These are phyloP conservation scores for Epistrophe grossulariae DNA, from an alignment of 2,888 invertebrate species.

Conservation along the genomic window DNA sequence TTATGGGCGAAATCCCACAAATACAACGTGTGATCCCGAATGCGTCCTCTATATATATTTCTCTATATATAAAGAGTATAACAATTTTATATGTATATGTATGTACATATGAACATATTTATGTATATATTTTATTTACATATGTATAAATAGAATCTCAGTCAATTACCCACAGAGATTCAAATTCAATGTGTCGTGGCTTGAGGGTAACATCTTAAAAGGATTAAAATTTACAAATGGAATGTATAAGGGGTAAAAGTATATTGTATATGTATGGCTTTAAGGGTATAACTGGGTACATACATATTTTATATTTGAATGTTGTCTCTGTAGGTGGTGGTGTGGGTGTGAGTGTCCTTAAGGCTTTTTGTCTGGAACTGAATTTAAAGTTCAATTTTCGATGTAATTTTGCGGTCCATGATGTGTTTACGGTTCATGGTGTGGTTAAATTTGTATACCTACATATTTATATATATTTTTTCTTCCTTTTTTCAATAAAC, in stretches of 20 bases:
- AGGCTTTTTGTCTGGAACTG: slow-evolving; percentile 1
- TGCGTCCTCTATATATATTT: slow-evolving; percentile 1
- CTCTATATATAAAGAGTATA: not conserved
- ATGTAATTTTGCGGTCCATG: slow-evolving; percentile 30
- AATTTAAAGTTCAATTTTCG: slow-evolving; percentile 22
- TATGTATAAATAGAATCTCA: slow-evolving; percentile 56
- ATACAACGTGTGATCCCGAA: slow-evolving; percentile 49
- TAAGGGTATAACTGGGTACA: not conserved
- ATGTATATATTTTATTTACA: not conserved
- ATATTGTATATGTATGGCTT: not conserved
- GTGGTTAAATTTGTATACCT: not conserved
- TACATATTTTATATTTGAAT: not conserved
- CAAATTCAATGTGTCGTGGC: slow-evolving; percentile 65
- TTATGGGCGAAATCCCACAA: slow-evolving; percentile 54
- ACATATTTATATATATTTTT: not conserved
- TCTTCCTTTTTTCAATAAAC: not conserved
- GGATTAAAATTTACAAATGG: slow-evolving; percentile 52
- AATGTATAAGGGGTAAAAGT: not conserved
- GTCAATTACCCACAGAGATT: slow-evolving; percentile 73
- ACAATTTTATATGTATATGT: not conserved
- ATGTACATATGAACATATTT: not conserved
- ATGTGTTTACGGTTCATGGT: slow-evolving; percentile 18
- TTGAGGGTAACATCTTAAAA: slow-evolving; percentile 50
- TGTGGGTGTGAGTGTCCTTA: not conserved
- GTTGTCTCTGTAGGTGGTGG: too few relatives aligned